Conservation (phyloP, 2,888 invertebrate species). For the Cheilosia grossa region DNA sequence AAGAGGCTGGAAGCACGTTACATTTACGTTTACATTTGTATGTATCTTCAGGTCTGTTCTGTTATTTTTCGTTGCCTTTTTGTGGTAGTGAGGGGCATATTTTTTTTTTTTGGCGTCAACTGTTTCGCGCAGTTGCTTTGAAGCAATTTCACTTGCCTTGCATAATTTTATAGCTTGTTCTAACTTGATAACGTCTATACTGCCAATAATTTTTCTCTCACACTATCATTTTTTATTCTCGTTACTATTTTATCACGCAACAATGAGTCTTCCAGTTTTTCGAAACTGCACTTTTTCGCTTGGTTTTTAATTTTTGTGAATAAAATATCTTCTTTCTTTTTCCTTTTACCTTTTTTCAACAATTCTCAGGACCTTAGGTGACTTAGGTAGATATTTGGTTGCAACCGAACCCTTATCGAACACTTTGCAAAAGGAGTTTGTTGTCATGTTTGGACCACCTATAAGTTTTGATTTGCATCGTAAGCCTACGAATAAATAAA, state of each 20-base stretch:
- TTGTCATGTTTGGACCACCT: no score
- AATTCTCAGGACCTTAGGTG: no score
- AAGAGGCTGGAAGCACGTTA: constrained; percentile 6
- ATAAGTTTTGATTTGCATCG: no score
- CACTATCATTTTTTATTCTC: constrained; percentile 12
- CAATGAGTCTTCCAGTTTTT: background rate
- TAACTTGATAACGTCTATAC: constrained; percentile 19
- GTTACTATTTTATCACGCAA: background rate
- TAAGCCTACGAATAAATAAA: no score
- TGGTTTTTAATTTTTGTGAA: no score
- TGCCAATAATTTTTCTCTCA: constrained; percentile 28
- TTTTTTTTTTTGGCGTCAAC: constrained; percentile 20
- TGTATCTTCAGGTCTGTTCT: constrained; percentile 10
- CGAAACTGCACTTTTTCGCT: background rate
- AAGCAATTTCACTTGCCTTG: constrained; percentile 20
- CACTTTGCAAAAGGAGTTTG: no score
- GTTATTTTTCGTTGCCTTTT: background rate
- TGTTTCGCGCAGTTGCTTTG: background rate
- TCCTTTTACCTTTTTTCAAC: no score
- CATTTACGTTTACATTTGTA: constrained; percentile 24
- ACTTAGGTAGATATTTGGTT: no score
- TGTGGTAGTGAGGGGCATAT: constrained; percentile 4
- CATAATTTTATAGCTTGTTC: constrained; percentile 2
- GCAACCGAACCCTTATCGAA: no score
- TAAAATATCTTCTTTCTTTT: no score